Evolutionary conservation across 2,888 invertebrate genomes (phyloP), one percentile per base, ranked within the genome.

Genomic region (Apoderus coryli): DNA sequence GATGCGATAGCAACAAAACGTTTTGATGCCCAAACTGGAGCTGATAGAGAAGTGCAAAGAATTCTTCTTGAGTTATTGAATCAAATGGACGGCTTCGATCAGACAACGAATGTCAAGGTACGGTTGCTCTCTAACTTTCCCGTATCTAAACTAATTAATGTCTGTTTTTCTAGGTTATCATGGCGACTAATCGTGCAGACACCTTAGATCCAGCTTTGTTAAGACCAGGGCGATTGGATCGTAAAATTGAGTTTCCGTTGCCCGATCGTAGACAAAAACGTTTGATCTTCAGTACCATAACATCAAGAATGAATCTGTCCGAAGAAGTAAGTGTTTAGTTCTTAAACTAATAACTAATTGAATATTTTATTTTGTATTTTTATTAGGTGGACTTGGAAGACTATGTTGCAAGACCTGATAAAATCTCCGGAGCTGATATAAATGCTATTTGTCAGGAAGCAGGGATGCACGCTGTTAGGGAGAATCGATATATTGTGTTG

Each of bases 31-130:
- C 95, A 96, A 60, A 96, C 95, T 38, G 95, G 95, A 47, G 95
- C 93, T 29, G 95, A 96, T 67, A 72, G 95, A 47, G 95, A 98
- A 61, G 96, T 98, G 0, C 98, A 98, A 57, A 76, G 98, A 61
- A 99, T 98, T 57, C 63, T 98, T 14, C 64, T 98, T 11, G 98
- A 99, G 54, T 65, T 98, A 32, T 67, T 98, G 4, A 98, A 99
- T 64, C 98, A 98, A 62, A 98, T 98, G 98, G 98, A 98, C 61
- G 98, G 98, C 29, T 98, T 98, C 57, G 98, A 99, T 63, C 96
- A 98, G 61, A 95, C 93, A 2, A 95, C 96, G n/a, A 98, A 99
- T 64, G 96, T 98, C 10, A 98, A 99, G 69, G 95, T 76, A 48
- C 24, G 27, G n/a, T n/a, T n/a, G n/a, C n/a, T n/a, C n/a, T 27